Evolutionary conservation across 2,888 invertebrate species (phyloP).

Genomic region (Morinoia aosen): DNA sequence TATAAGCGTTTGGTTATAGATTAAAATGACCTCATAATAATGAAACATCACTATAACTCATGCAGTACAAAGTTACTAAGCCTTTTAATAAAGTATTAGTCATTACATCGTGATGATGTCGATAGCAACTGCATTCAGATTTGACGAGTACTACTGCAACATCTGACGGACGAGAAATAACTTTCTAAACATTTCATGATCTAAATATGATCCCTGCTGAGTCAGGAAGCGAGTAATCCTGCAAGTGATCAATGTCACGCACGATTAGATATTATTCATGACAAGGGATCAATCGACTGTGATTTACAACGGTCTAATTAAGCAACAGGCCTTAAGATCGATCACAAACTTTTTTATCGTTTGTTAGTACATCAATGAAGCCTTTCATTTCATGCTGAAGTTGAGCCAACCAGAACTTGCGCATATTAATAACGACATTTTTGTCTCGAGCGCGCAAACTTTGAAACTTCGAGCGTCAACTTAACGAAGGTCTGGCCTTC

Average conservation of each 20-base stretch:
- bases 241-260: too few species aligned
- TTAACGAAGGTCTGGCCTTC: background rate
- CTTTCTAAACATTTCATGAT: background rate
- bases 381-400: constrained; percentile 6
- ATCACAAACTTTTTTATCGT: background rate
- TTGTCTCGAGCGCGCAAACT: background rate
- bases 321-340: background rate
- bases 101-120: background rate
- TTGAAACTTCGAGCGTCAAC: background rate
- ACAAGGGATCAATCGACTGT: background rate
- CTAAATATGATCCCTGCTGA: background rate
- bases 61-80: too few species aligned
- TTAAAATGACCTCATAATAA: too few species aligned
- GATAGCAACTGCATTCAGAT: background rate
- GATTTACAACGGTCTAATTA: background rate
- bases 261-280: background rate
- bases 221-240: too few species aligned
- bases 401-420: background rate
- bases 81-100: background rate
- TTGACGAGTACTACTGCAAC: background rate
- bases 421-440: background rate
- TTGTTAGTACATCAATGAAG: constrained; percentile 9
- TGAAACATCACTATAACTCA: too few species aligned
- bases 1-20: too few species aligned
- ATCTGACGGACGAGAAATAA: background rate